phyloP scores from a whole-genome alignment of 2,888 invertebrate genomes.

The Coenonympha glycerion region DNA sequence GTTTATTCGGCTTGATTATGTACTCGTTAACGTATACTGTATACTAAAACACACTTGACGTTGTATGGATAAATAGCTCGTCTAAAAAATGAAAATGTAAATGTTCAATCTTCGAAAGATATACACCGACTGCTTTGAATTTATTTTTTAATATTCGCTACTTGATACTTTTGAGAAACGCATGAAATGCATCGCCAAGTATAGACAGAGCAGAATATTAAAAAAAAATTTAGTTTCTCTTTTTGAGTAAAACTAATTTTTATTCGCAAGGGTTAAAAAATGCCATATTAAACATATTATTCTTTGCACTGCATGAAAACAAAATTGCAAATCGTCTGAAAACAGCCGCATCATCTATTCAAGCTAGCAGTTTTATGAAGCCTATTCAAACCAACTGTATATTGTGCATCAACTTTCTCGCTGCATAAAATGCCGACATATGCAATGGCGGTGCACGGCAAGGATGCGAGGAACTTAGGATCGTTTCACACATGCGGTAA shows the following conservation, averaged over 20 bases:
- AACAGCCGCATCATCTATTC: conserved; percentile 10
- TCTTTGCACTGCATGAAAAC: not conserved
- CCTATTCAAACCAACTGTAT: conserved; percentile 11
- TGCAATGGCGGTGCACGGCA: conserved; percentile 3
- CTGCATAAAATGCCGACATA: conserved; percentile 18
- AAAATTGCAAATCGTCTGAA: conserved; percentile 11
- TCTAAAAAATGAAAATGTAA: too few relatives aligned
- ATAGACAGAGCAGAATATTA: too few relatives aligned
- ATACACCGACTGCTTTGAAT: too few relatives aligned
- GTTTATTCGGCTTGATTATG: conserved; percentile 5
- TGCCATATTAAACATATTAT: not conserved
- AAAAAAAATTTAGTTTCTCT: too few relatives aligned
- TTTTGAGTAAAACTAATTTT: too few relatives aligned
- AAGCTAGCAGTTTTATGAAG: conserved; percentile 13
- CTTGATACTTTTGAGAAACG: not conserved
- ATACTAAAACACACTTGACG: not conserved
- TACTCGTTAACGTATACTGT: not conserved
- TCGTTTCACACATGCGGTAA: not conserved
- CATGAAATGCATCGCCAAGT: too few relatives aligned
- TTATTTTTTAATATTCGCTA: too few relatives aligned
- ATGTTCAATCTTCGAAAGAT: too few relatives aligned
- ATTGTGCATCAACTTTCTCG: conserved; percentile 15
- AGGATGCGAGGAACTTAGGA: not conserved
- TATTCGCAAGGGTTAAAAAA: not conserved
- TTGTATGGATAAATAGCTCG: not conserved